Evolutionary conservation across 2,113 vertebrate genomes (phyloP), one percentile per base, ranked within the genome.

Genomic region (Phyllostomus hastatus): DNA sequence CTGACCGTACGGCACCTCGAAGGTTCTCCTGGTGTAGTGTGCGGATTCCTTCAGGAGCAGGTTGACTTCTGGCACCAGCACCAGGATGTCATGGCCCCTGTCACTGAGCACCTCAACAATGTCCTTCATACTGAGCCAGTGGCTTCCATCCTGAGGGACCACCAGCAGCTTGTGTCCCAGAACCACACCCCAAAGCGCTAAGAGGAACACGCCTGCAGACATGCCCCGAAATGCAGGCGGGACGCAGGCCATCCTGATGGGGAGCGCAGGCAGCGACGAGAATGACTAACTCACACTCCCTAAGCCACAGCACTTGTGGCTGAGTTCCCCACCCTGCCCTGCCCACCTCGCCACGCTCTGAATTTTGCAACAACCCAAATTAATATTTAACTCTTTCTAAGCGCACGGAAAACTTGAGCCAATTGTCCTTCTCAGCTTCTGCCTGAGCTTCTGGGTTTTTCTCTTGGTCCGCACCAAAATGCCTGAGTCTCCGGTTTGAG

Each of bases 101-200:
- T 96, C 97, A 8, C 98, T 97, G 95, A 99, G 96, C 91, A 97
- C 98, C 70, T 98, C 98, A 1, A 98, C 97, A 4, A 99, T 97
- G 0, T 98, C 98, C 73, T 98, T 98, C 38, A 99, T 91, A 16
- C 98, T 99, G 80, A 99, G 97, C 99, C 99, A 99, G 46, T 99
- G 99, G 91, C 99, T 99, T 50, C 99, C 99, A 43, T 99, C 99
- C 97, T 99, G 98, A 4, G 99, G 99, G 4, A 99, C 59, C 92
- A 99, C 99, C 95, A 99, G 97, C 72, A 99, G 95, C 31, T 97
- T 99, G 1, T 99, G 99, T 16, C 97, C 94, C 88, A 95, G 88
- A 48, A 48, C 46, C 1, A 81, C 16, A 11, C 11, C 35, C 41
- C 97, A 91, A 0, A 80, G 50, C 0, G 28, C 2, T 19, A 98